These are phyloP conservation scores for Hyperoodon ampullatus DNA, from an alignment of 2,113 vertebrate genomes.

Conservation along the genomic window DNA sequence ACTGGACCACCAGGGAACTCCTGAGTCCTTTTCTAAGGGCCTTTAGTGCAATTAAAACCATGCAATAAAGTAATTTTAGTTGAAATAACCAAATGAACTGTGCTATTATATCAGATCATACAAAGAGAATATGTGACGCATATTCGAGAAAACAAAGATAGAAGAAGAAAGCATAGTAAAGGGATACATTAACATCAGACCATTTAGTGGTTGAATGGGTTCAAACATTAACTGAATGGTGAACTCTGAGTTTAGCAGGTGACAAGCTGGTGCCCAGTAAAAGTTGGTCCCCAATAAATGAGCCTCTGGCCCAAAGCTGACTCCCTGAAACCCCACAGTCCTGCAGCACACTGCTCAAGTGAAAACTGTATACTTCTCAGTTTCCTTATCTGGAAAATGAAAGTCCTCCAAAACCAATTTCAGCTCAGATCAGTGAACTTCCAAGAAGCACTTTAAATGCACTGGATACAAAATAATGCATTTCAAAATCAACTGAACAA, in stretches of 20 bases:
- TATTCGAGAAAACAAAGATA: neutral
- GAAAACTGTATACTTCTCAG: neutral
- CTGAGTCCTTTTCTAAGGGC: neutral
- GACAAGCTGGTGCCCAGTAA: neutral
- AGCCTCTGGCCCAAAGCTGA: neutral
- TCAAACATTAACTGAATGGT: neutral
- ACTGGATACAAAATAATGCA: neutral
- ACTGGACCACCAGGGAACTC: too few species aligned
- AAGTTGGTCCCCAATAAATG: neutral
- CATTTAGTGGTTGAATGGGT: neutral
- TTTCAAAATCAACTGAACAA: conserved; percentile 9
- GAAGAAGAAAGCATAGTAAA: neutral
- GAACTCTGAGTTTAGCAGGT: neutral
- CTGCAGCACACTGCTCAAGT: neutral
- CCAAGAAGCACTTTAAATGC: neutral
- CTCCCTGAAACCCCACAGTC: neutral
- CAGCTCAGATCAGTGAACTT: neutral
- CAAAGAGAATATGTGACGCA: neutral
- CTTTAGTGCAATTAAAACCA: neutral
- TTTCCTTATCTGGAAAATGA: neutral
- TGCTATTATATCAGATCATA: neutral
- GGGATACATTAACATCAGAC: neutral
- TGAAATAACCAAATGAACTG: neutral
- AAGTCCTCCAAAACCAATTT: neutral
- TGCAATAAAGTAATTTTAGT: neutral